Conservation (phyloP, 2,113 vertebrate species). For the Lepus americanus region DNA sequence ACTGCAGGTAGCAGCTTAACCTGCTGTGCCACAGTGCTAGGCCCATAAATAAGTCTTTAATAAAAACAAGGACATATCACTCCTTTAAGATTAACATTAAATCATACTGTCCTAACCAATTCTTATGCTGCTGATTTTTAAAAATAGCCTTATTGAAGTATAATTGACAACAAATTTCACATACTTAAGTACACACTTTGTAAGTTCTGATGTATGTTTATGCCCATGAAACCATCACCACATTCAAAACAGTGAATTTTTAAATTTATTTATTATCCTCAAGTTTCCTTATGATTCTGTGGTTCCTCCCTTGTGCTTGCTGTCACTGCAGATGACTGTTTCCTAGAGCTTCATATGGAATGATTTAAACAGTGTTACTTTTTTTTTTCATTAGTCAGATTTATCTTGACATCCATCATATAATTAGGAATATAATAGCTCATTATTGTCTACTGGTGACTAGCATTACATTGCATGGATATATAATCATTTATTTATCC, state of each 20-base stretch:
- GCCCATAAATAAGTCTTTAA: neutral
- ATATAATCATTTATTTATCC: neutral
- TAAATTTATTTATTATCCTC: neutral
- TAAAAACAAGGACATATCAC: neutral
- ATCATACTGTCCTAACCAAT: neutral
- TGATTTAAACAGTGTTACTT: neutral
- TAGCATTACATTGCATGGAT: neutral
- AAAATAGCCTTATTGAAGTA: neutral
- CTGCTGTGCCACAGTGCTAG: too few relatives aligned
- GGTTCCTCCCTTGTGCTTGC: neutral
- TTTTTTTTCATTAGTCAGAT: neutral
- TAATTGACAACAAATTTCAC: neutral
- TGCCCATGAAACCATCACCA: neutral
- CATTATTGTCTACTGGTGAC: neutral
- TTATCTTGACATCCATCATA: neutral
- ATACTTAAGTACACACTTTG: neutral
- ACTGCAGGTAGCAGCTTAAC: too few relatives aligned
- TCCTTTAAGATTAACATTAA: slow-evolving; percentile 5
- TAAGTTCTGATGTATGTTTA: neutral
- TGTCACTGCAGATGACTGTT: neutral
- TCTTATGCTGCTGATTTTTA: neutral
- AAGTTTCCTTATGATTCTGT: neutral
- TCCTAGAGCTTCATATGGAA: neutral
- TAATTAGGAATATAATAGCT: neutral
- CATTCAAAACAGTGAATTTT: neutral